These are phyloP conservation scores for Mesocricetus auratus DNA, from an alignment of 2,113 vertebrate genomes.

Conservation along the genomic window DNA sequence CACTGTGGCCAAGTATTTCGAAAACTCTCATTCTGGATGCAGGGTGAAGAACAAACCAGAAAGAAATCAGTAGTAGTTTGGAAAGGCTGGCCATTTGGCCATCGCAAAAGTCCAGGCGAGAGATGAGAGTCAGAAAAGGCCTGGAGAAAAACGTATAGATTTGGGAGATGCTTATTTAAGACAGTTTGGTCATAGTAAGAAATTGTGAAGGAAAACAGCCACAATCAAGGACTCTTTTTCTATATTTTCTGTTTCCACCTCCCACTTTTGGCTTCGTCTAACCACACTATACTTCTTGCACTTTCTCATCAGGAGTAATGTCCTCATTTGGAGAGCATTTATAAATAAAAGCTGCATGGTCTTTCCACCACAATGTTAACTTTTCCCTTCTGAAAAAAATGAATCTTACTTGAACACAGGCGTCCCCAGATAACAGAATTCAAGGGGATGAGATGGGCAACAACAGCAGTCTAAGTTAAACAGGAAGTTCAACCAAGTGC, in stretches of 20 bases:
- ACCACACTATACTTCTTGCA: not conserved
- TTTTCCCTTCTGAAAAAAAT: conserved; percentile 42
- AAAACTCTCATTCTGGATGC: not conserved
- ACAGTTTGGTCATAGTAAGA: not conserved
- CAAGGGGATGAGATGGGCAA: conserved; percentile 53
- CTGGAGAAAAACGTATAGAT: not conserved
- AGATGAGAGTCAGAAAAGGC: not conserved
- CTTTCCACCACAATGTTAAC: conserved; percentile 47
- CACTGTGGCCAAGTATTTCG: not conserved
- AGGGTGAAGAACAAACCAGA: not conserved
- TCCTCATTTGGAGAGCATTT: not conserved
- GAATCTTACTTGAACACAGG: conserved; percentile 44
- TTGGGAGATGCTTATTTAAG: not conserved
- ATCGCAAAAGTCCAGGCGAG: not conserved
- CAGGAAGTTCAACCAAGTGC: not conserved
- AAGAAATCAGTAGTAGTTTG: conserved; percentile 21
- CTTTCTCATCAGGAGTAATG: not conserved
- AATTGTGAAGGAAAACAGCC: not conserved
- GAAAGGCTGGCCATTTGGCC: not conserved
- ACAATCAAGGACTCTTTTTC: not conserved
- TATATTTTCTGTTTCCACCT: not conserved
- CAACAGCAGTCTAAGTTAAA: conserved; percentile 52
- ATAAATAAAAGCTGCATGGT: conserved; percentile 23
- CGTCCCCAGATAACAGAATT: conserved; percentile 46
- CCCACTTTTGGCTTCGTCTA: not conserved